These are phyloP conservation scores for Cyprinodon variegatus DNA, from an alignment of 2,113 vertebrate species.

Conservation along the genomic window DNA sequence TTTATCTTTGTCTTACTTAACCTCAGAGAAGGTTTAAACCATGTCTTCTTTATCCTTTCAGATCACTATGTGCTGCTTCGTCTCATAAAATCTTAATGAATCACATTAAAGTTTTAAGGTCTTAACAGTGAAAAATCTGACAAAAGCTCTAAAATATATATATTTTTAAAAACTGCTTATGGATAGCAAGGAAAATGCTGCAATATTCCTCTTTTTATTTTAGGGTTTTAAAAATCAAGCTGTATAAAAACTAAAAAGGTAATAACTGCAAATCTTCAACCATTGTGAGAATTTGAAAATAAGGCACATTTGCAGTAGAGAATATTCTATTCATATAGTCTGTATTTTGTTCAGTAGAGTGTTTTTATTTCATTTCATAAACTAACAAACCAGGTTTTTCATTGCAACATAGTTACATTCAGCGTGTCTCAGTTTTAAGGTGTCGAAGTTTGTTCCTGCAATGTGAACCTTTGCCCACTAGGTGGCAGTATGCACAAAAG, in stretches of 20 bases:
- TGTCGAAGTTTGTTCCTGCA: conserved; percentile 2
- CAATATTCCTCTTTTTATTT: too few species aligned
- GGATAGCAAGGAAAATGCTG: too few species aligned
- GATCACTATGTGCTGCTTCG: background rate
- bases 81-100: too few species aligned
- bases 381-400: background rate
- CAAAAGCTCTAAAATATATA: too few species aligned
- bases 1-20: too few species aligned
- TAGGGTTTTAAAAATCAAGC: background rate
- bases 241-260: too few species aligned
- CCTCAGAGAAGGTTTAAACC: too few species aligned
- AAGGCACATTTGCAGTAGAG: background rate
- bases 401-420: background rate
- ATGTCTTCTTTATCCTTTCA: background rate
- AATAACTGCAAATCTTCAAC: background rate
- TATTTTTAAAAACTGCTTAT: too few species aligned
- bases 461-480: conserved; percentile 34
- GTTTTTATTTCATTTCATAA: background rate
- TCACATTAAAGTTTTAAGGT: too few species aligned
- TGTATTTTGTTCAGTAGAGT: background rate
- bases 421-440: background rate
- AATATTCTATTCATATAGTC: background rate
- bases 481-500: conserved; percentile 53
- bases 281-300: background rate
- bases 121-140: too few species aligned